These are phyloP conservation scores for Oryctes rhinoceros DNA, from an alignment of 1,140 invertebrate species.

Conservation along the genomic window DNA sequence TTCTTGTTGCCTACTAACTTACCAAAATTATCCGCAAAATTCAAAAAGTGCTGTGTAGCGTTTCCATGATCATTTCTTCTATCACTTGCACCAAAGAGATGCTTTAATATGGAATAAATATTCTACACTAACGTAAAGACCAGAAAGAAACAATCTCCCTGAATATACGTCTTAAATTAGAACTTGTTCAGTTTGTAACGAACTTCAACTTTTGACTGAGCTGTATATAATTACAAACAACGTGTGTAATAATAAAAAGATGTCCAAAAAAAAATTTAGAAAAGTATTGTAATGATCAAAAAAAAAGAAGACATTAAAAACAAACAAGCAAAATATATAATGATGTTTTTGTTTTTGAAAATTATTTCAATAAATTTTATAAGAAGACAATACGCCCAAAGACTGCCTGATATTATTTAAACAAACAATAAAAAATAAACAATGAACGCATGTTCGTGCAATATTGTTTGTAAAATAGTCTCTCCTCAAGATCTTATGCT, in stretches of 20 bases:
- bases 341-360: background rate
- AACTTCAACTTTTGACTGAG: background rate
- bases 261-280: background rate
- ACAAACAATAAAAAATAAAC: background rate
- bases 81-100: too few species aligned
- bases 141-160: too few species aligned
- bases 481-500: background rate
- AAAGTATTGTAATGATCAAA: slow-evolving; percentile 4
- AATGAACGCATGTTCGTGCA: background rate
- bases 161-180: too few species aligned
- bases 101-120: too few species aligned
- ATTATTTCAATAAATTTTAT: background rate
- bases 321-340: too few species aligned
- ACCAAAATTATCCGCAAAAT: too few species aligned
- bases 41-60: too few species aligned
- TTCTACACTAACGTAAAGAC: too few species aligned
- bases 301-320: background rate
- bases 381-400: slow-evolving; percentile 14
- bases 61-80: too few species aligned
- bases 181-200: background rate
- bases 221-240: background rate
- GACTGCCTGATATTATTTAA: slow-evolving; percentile 6
- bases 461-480: slow-evolving; percentile 15
- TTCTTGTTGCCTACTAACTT: too few species aligned
- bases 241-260: background rate